Evolutionary conservation across 2,888 invertebrate genomes (phyloP), one percentile per base, ranked within the genome.

Genomic region (Aphodius sticticus): DNA sequence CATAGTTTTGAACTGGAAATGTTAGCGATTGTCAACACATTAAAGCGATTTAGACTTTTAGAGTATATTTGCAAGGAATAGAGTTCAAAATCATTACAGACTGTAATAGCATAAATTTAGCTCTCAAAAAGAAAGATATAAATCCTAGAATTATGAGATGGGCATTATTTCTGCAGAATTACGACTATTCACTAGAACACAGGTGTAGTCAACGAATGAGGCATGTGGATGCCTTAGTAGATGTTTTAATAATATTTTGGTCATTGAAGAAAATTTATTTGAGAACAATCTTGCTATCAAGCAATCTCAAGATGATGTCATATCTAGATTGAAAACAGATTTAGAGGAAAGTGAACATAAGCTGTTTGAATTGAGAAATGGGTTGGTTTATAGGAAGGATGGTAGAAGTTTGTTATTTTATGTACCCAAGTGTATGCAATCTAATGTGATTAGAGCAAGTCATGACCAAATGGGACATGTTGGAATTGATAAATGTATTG

Each of bases 131-230:
- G 81, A 82, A 83, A 79, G 81, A 86, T 6, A 81, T 86, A 6
- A 84, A 84, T 81, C 85, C 84, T 0, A 81, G 84, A 35, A 83
- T 81, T 74, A 70, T 74, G 69, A 70, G 74, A 82, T 86, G 86
- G 86, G 84, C 83, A 3, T 76, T 87, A 70, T 36, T 86, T 35
- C 75, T 87, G 15, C 84, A 85, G 81, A 86, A 87, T 76, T 87
- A 80, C 77, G 76, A 82, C 70, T 86, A 85, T 81, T 76, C 16
- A 35, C 83, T 86, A 26, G 84, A 84, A 79, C 86, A 87, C 82
- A 76, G 86, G 76, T 74, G 78, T 16, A 77, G 36, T 69, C 71
- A 53, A 16, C 16, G 26, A 72, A 77, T 79, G 79, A 15, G 35
- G 16, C 77, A 79, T 69, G 79, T 77, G 14, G 79, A 79, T 72